A percentile compares a stretch with the other conserved stretches of the same genome.
phyloP scores from a whole-genome alignment of 2,888 invertebrate species.

The Morpho achilles region DNA sequence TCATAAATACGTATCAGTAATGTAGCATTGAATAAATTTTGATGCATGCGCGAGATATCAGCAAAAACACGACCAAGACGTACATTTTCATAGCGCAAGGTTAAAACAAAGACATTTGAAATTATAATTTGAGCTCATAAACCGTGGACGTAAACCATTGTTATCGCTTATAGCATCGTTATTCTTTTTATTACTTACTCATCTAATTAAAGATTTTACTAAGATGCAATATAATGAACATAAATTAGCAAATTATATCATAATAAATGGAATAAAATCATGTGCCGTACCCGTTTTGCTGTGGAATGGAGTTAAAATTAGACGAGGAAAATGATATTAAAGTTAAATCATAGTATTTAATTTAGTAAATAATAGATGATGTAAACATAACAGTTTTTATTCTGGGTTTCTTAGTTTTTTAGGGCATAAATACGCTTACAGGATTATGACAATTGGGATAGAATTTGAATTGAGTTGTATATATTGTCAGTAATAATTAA shows the following conservation, averaged over 20 bases:
- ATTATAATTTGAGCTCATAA: slow-evolving; percentile 41
- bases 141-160: slow-evolving; percentile 25
- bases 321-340: no score
- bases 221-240: slow-evolving; percentile 4
- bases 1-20: slow-evolving; percentile 22
- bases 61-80: slow-evolving; percentile 38
- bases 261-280: not conserved
- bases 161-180: slow-evolving; percentile 25
- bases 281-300: no score
- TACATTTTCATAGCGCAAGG: slow-evolving; percentile 42
- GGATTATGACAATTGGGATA: no score
- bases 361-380: no score
- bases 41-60: slow-evolving; percentile 34
- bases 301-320: no score
- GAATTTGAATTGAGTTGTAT: no score
- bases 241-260: not conserved
- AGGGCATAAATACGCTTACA: no score
- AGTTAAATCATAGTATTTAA: no score
- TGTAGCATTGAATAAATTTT: slow-evolving; percentile 22
- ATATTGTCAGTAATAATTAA: no score
- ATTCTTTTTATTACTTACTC: slow-evolving; percentile 24
- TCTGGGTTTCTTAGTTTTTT: no score
- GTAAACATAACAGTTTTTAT: no score
- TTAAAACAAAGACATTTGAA: slow-evolving; percentile 48
- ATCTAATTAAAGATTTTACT: slow-evolving; percentile 16